Base-by-base conservation (phyloP, 2,113 vertebrate genomes). In the rat (Rattus norvegicus) region DNA sequence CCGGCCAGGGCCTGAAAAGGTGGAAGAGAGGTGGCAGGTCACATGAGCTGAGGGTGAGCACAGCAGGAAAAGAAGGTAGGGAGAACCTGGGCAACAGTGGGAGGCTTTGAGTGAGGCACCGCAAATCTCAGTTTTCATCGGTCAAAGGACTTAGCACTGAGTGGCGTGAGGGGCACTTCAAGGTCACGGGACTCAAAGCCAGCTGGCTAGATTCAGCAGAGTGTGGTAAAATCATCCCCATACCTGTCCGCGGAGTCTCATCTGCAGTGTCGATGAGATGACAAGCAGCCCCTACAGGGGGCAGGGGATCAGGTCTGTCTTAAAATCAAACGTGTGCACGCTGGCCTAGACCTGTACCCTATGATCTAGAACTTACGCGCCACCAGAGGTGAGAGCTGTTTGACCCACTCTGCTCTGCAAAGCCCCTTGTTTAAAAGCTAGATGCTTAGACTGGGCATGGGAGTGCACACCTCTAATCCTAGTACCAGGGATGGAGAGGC, bases 141-240 rank as follows among this genome's bases (percentile, higher is more conserved):
- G 39, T 8, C 39, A 30, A 72, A 72, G 87, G 43, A 56, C 75
- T 59, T 72, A 59, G 61, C 47, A 81, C 80, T 26, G 54, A 36
- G 36, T 6, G 67, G 47, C 5, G 2, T 12, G 30, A 61, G 43
- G 73, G 59, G 54, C 47, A 72, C 69, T 28, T 56, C 76, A 69
- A 91, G 86, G 95, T 92, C 96, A 93, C 47, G 52, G 85, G 91
- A 56, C 24, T 39, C 8, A 10, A 54, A 88, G 93, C 87, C 77
- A 11, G 70, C 28, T 75, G 13, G 61, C 56, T 43, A 13, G 26
- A 65, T 19, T 86, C 33, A 14, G 70, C 1, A 0, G 81, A 76
- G 54, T 28, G 0, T 20, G 61, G 28, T 9, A 49, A 1, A 16
- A 0, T 7, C 69, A 3, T 0, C 0, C 9, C 56, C 47, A 1